These are phyloP conservation scores for Agapornis canus DNA, from an alignment of 2,797 vertebrate species.

Conservation along the genomic window DNA sequence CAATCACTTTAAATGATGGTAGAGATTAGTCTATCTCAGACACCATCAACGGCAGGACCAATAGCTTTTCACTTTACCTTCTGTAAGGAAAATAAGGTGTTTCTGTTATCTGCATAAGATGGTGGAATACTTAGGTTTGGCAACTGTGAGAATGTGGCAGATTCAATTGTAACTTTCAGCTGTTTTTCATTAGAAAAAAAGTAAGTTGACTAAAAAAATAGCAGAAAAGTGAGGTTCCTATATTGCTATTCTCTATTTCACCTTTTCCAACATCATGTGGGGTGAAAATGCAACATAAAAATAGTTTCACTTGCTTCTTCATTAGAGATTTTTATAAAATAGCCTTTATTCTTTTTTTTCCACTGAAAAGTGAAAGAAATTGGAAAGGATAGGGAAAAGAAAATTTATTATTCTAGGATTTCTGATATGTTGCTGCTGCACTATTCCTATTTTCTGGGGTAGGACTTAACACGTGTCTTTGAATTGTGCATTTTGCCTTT, in stretches of 20 bases:
- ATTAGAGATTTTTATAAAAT: not conserved
- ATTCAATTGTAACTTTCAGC: not conserved
- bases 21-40: conserved; percentile 39
- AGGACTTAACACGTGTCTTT: not conserved
- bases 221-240: not conserved
- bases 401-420: not conserved
- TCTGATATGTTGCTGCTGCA: not conserved
- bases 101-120: not conserved
- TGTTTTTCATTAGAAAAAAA: not conserved
- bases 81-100: not conserved
- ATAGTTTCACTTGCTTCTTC: not conserved
- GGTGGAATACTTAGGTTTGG: not conserved
- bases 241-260: not conserved
- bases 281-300: not conserved
- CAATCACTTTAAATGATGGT: conserved; percentile 55
- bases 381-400: not conserved
- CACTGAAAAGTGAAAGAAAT: not conserved
- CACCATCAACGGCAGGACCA: conserved; percentile 20
- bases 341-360: not conserved
- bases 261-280: not conserved
- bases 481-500: not conserved
- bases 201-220: not conserved
- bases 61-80: conserved; percentile 1
- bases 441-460: not conserved
- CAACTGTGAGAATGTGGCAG: not conserved